Evolutionary conservation across 1,140 invertebrate genomes (phyloP), one percentile per base, ranked within the genome.

Genomic region (Hesperophylax magnus): DNA sequence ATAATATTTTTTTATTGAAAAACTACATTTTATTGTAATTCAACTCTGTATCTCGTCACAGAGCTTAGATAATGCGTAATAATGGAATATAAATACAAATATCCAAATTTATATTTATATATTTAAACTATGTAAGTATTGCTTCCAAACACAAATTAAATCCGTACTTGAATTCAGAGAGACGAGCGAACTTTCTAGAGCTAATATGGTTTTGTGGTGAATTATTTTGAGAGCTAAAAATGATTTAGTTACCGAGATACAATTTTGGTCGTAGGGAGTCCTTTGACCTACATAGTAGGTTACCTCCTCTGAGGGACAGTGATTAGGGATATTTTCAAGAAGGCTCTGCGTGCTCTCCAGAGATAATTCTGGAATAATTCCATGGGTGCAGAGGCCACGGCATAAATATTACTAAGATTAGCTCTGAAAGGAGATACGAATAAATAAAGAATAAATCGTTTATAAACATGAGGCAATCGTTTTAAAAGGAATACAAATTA

Each of bases 371-470:
- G 11, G 2, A 6, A 39, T 3, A 39, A 39, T 39, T 39, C 34
- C 1, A 14, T 7, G 53, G 18, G 34, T 39, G 7, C 7, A 9
- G 63, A 79, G 39, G 39, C 34, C 24, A 34, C 54, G 14, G 54
- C 63, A 31, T 79, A 31, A 71, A 71, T 67, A 54, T 69, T n/a
- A 24, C 53, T 14, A 63, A 58, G 54, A 58, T 58, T 58, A 58
- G 5, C 61, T 17, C 20, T 27, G 61, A 22, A 20, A n/a, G 61
- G 34, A 39, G 34, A 39, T 39, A 39, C 34, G 34, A 39, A 39
- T 39, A 39, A 39, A 39, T 39, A 4, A 39, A 39, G 7, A 39
- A 39, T 39, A 39, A 39, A 39, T 39, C 3, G 3, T 65, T 65
- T n/a, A 65, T 31, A 22, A n/a, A 27, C 15, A 22, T 27, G 24